A percentile compares a stretch with the other conserved stretches of the same genome.
phyloP scores from a whole-genome alignment of 2,797 vertebrate genomes.

The Hirundo rustica region DNA sequence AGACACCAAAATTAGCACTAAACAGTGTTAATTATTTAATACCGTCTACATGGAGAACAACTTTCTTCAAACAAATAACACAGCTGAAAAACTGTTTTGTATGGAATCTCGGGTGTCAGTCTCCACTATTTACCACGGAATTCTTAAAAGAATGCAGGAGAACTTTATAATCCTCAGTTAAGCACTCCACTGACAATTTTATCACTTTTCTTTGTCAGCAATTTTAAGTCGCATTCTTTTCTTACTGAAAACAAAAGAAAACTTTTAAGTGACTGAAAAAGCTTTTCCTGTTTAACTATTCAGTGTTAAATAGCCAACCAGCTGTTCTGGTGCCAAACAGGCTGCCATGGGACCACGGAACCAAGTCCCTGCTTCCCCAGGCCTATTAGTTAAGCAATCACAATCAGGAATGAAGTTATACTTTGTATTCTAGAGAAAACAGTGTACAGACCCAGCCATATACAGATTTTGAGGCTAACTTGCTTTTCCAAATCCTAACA shows the following conservation, averaged over 20 bases:
- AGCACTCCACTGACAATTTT: neutral
- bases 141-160: neutral
- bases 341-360: neutral
- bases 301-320: neutral
- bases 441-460: neutral
- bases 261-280: neutral
- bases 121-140: neutral
- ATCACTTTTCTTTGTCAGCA: neutral
- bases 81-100: neutral
- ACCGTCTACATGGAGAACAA: neutral
- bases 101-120: neutral
- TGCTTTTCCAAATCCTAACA: neutral
- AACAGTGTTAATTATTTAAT: constrained; percentile 28
- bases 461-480: neutral
- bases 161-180: neutral
- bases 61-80: neutral
- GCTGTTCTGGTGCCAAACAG: neutral
- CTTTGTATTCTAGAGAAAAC: neutral
- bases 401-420: neutral
- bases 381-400: neutral
- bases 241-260: neutral
- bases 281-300: neutral
- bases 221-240: neutral
- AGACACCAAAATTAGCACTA: constrained; percentile 21
- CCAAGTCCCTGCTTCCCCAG: neutral